Conservation (phyloP, 2,888 invertebrate genomes). For the Hypsopygia costalis region DNA sequence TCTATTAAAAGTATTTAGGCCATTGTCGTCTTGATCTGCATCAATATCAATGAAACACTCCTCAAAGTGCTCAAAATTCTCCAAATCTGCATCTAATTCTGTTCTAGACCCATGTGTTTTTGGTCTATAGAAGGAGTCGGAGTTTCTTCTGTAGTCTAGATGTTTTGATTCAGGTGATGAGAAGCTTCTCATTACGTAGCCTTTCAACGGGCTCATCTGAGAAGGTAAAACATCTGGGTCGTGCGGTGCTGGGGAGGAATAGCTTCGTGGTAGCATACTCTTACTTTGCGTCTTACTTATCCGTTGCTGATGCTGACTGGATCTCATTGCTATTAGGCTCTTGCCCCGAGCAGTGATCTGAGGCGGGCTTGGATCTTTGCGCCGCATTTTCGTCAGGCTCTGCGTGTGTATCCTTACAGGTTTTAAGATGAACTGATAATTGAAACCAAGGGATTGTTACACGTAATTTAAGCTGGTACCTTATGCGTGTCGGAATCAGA, state of each 20-base stretch:
- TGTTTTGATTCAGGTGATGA: conserved; percentile 65
- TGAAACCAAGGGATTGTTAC: conserved; percentile 36
- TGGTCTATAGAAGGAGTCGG: conserved; percentile 57
- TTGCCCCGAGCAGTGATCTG: conserved; percentile 47
- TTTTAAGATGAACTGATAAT: conserved; percentile 47
- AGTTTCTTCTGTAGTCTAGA: conserved; percentile 50
- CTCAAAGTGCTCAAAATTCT: conserved; percentile 66
- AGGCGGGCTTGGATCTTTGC: conserved; percentile 48
- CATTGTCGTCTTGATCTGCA: conserved; percentile 54
- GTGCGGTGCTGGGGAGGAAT: conserved; percentile 59
- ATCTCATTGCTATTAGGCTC: conserved; percentile 62
- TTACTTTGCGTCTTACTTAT: conserved; percentile 49
- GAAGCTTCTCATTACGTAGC: conserved; percentile 59
- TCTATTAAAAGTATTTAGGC: conserved; percentile 44
- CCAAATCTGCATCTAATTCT: conserved; percentile 66
- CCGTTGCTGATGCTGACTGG: conserved; percentile 60
- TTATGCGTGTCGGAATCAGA: conserved; percentile 55
- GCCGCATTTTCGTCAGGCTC: conserved; percentile 41
- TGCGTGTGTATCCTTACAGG: conserved; percentile 48
- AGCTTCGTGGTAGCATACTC: conserved; percentile 62
- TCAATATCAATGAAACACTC: conserved; percentile 70
- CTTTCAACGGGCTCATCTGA: conserved; percentile 34
- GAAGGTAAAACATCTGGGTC: conserved; percentile 35
- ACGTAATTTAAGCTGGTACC: conserved; percentile 54
- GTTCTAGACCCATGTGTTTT: conserved; percentile 56